Evolutionary conservation across 2,797 vertebrate species (phyloP).

Genomic region (Sarcoramphus papa): DNA sequence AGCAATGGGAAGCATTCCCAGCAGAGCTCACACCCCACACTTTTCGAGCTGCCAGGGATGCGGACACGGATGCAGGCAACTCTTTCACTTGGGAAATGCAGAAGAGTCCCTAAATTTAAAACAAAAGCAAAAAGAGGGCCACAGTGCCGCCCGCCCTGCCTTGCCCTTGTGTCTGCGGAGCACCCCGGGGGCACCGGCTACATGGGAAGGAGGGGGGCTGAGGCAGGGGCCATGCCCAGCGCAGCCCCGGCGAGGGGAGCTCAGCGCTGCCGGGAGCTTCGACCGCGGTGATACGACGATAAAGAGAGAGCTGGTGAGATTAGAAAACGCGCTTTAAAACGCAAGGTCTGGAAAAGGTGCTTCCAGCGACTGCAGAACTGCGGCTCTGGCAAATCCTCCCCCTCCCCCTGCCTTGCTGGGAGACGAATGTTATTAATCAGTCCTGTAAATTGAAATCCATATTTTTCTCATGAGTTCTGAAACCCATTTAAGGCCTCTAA

Average conservation of each 20-base stretch:
- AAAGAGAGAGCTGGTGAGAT: background rate
- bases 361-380: background rate
- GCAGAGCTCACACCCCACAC: background rate
- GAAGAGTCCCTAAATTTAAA: background rate
- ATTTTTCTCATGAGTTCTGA: background rate
- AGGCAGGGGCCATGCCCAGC: background rate
- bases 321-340: background rate
- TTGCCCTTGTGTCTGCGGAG: fast-evolving
- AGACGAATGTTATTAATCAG: constrained; percentile 25
- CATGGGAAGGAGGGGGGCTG: background rate
- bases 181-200: fast-evolving
- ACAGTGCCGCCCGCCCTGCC: background rate
- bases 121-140: background rate
- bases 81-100: background rate
- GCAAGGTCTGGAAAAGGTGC: background rate
- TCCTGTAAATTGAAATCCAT: background rate
- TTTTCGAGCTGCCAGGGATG: background rate
- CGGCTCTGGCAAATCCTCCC: background rate
- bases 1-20: background rate
- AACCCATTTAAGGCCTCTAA: constrained; percentile 7
- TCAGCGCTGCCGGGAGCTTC: background rate
- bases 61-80: fast-evolving
- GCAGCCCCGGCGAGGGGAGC: background rate
- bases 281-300: fast-evolving
- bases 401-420: background rate